Conservation (phyloP, 2,888 invertebrate genomes). For the Blera fallax region DNA sequence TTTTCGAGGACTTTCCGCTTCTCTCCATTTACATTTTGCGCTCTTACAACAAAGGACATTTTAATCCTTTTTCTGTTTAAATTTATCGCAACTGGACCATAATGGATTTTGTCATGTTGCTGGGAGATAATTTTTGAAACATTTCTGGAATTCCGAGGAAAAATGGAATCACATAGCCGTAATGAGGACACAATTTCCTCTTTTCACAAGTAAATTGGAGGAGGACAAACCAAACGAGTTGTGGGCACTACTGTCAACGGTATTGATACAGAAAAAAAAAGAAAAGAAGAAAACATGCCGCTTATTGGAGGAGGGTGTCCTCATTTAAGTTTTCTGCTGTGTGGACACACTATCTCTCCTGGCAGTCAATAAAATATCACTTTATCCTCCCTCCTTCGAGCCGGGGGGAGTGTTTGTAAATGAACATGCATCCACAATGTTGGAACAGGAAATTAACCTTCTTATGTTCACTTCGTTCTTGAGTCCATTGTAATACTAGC, state of each 20-base stretch:
- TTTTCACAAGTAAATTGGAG: constrained; percentile 60
- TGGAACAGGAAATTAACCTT: constrained; percentile 70
- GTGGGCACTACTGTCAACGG: constrained; percentile 34
- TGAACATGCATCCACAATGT: constrained; percentile 56
- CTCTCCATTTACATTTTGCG: constrained; percentile 37
- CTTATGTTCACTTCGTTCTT: constrained; percentile 56
- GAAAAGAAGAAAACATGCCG: neutral
- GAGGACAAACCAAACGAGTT: constrained; percentile 38
- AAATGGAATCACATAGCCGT: constrained; percentile 55
- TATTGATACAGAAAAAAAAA: constrained; percentile 45
- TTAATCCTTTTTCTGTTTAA: constrained; percentile 62
- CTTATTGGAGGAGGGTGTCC: neutral
- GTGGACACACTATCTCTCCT: neutral
- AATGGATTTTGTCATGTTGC: constrained; percentile 56
- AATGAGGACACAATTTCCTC: constrained; percentile 72
- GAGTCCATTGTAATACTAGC: constrained; percentile 44
- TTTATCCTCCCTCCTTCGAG: too few relatives aligned
- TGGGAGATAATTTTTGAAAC: constrained; percentile 29
- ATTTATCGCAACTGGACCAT: constrained; percentile 66
- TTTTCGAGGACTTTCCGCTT: constrained; percentile 62
- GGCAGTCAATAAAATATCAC: constrained; percentile 57
- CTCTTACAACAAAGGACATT: constrained; percentile 47
- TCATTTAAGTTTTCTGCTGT: constrained; percentile 2
- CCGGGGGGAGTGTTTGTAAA: neutral
- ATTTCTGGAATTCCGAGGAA: neutral